Base-by-base conservation (phyloP, 2,888 invertebrate genomes). In the Resseliella maxima region DNA sequence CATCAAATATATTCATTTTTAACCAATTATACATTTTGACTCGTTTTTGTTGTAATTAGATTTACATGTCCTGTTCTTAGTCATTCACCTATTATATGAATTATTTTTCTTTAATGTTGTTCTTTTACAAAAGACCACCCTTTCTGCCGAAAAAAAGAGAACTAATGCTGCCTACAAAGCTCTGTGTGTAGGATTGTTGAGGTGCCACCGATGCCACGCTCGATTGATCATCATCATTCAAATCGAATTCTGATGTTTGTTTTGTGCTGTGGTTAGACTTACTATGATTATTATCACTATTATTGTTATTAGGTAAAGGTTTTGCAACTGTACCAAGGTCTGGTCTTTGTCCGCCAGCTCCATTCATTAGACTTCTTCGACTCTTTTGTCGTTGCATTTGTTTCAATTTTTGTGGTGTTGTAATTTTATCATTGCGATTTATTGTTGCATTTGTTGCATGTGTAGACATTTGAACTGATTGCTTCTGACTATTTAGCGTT, bases 131-230 rank as follows among this genome's bases (percentile, higher is more conserved):
- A 89, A 96, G 92, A 86, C 96, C 97, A 86, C 97, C 97, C 89
- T 97, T 97, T 87, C 97, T 93, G 54, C 96, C 96, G 91, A 97
- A 97, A 86, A 96, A 92, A 89, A 96, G 92, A 87, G 95, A 94
- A 91, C 95, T 95, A 88, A 96, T 93, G 83, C 95, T 95, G 87
- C 96, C 96, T 50, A 96, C 92, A 86, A 94, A 92, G 8, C 92
- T 90, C 87, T 92, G 92, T 85, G 92, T 90, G 81, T 88, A 86
- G 27, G 88, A 87, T 86, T 88, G 88, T 1, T 86, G 64, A 27
- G 85, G 24, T 21, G 86, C 86, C 1, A 87, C 87, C 18, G 87
- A 87, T 3, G 81, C 45, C 21, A 72, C n/a, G 18, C 72, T 72
- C 2, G 72, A 72, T 86, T 86, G 83, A 35, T 87, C 87, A 27